Evolutionary conservation across 2,888 invertebrate species (phyloP).

Genomic region (Cacoxenus indagator): DNA sequence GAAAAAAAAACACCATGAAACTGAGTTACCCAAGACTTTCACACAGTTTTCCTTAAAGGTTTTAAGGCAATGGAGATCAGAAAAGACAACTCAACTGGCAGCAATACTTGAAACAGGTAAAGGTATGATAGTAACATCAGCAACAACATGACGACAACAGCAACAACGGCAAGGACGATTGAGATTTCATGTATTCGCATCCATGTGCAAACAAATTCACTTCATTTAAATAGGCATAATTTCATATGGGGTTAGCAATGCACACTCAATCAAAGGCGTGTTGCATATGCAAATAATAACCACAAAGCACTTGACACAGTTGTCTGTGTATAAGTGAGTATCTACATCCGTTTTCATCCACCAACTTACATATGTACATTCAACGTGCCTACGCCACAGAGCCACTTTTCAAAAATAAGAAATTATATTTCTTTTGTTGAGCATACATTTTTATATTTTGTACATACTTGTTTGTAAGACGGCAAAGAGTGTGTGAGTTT

Average conservation of each 20-base stretch:
- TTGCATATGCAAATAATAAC: constrained; percentile 31
- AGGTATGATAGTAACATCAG: not conserved
- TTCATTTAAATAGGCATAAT: constrained; percentile 58
- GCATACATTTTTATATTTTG: too few relatives aligned
- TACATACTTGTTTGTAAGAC: too few relatives aligned
- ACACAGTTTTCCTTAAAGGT: not conserved
- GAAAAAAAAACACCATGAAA: too few relatives aligned
- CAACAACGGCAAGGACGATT: not conserved
- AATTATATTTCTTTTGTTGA: too few relatives aligned
- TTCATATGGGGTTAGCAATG: constrained; percentile 26
- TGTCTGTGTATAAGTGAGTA: constrained; percentile 46
- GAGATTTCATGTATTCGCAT: not conserved
- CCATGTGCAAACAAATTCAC: not conserved
- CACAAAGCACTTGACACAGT: constrained; percentile 48
- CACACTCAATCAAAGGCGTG: constrained; percentile 11
- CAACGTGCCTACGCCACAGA: too few relatives aligned
- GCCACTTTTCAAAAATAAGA: too few relatives aligned
- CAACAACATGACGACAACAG: not conserved
- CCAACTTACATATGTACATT: not conserved
- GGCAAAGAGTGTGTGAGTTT: too few relatives aligned
- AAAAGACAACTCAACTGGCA: not conserved
- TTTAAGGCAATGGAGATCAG: not conserved
- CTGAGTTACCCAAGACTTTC: too few relatives aligned
- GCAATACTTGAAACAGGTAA: not conserved
- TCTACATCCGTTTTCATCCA: too few relatives aligned